Evolutionary conservation across 2,113 vertebrate species (phyloP), one percentile per base, ranked within the genome.

Genomic region (Strix uralensis): DNA sequence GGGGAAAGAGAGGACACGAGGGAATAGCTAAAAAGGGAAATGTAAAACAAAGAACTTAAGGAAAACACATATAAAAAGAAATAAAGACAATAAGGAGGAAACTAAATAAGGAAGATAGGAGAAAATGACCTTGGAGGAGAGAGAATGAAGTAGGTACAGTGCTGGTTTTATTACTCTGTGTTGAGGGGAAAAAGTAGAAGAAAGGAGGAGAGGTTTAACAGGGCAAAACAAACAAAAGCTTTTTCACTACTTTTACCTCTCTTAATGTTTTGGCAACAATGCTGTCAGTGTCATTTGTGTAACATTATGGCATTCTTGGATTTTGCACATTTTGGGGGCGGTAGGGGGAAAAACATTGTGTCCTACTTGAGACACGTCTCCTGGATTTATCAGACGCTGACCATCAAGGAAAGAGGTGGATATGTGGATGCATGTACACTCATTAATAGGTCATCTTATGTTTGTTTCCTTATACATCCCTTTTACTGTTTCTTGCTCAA

Each of bases 1-100:
- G 69, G 57, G 90, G 52, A 87, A 91, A 79, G 78, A 86, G 65
- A 77, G 54, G 52, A 69, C 83, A 46, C 9, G 0, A 1, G 81
- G 83, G 72, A 94, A 80, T 77, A 88, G 70, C 81, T 88, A 79
- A 90, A 95, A 95, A 62, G 65, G 86, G 86, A 95, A 95, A 80
- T 23, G 22, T 34, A 13, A 90, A 95, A 95, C 86, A 94, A 94
- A 95, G 89, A 91, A 61, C 73, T 51, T 32, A 10, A 91, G 81
- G 94, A 66, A 90, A 92, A 87, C 15, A 55, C 10, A 13, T 32
- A 26, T 36, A 30, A 70, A 83, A 92, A 89, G 61, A 94, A 89
- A 79, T 42, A 78, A 69, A 87, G 49, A 89, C 81, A 94, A 79
- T 91, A 57, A 94, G n/a, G 63, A 70, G 67, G 88, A 96, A 95